Conservation (phyloP, 2,797 vertebrate genomes). For the Heteromormyrus szaboi region DNA sequence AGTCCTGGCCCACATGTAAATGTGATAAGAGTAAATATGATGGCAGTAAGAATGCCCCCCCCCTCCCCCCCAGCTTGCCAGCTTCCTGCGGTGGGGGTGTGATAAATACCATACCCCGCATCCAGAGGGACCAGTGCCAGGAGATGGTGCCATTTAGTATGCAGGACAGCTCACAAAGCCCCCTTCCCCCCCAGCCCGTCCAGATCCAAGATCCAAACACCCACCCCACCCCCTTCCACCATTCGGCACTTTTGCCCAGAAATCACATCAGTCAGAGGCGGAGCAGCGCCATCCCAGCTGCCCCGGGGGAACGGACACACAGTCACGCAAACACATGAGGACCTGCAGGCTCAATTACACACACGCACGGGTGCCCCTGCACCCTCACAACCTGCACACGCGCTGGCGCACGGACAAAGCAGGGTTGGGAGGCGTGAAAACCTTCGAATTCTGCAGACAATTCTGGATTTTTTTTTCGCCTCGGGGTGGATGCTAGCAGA, state of each 20-base stretch:
- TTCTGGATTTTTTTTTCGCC: constrained; percentile 19
- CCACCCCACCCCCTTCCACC: constrained; percentile 54
- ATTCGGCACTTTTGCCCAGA: constrained; percentile 66
- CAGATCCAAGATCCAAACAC: constrained; percentile 15
- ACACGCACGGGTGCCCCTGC: neutral
- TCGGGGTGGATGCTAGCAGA: constrained; percentile 35
- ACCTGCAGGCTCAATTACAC: constrained; percentile 23
- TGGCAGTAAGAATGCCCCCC: constrained; percentile 31
- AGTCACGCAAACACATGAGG: constrained; percentile 14
- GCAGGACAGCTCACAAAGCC: constrained; percentile 33
- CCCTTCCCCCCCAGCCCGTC: constrained; percentile 33
- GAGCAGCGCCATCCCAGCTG: constrained; percentile 27
- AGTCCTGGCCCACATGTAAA: constrained; percentile 27
- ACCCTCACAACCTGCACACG: neutral
- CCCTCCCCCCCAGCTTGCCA: constrained; percentile 25
- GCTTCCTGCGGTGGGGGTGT: constrained; percentile 48
- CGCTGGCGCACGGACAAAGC: neutral
- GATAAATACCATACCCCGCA: constrained; percentile 49
- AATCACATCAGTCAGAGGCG: constrained; percentile 70
- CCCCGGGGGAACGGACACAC: neutral
- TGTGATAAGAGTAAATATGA: constrained; percentile 31
- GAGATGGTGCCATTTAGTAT: constrained; percentile 37
- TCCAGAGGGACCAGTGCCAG: constrained; percentile 20
- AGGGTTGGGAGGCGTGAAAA: constrained; percentile 51
- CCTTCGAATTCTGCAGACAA: constrained; percentile 34